Evolutionary conservation across 2,888 invertebrate genomes (phyloP), one percentile per base, ranked within the genome.

Genomic region (Drosophila kanekoi): DNA sequence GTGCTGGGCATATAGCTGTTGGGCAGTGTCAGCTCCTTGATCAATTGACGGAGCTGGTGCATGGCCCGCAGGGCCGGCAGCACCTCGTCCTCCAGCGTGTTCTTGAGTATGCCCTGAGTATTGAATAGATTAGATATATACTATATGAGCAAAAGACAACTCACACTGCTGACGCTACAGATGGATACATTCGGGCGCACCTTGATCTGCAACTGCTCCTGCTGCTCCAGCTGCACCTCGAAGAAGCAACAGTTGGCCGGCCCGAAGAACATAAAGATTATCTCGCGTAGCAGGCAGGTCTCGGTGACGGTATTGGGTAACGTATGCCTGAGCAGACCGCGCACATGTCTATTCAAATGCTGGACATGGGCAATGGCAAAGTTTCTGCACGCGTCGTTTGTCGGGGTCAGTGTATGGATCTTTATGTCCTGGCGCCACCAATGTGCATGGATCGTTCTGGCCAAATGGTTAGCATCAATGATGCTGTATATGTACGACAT

Each of bases 361-460:
- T 77, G 78, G 41, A 80, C 90, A 91, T 93, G 93, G 56, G 91
- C 78, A 41, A 92, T 79, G 58, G 93, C 93, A 49, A 93, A 92
- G 73, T 93, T 91, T 0, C 93, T 91, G 43, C 90, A 77, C 0
- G 90, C 80, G 72, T 91, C 90, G 54, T 72, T 69, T 62, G 92
- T 92, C 0, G 82, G 49, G 1, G 92, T 89, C 56, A 83, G 72
- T 32, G 88, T 86, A 32, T 90, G 87, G 23, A 83, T 70, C 51
- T 84, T 77, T 28, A 90, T 82, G n/a, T 91, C 71, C 0, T 53
- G 59, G 49, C 89, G 84, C 87, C 93, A 93, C 94, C 93, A 93
- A 20, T 90, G 85, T 37, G 92, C 89, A 70, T 93, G 93, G 13
- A 93, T 78, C 57, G 90, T 91, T 4, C 69, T 74, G 5, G 77